Conservation (phyloP, 2,113 vertebrate species). For the mouse (Mus musculus) region GRCm39 chr16:13833501-13834000, state of each 20-base stretch:
- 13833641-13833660: neutral
- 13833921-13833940: neutral
- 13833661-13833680: neutral
- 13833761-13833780: neutral
- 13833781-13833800: neutral
- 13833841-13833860: neutral
- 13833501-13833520: neutral
- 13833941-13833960: slow-evolving; percentile 6
- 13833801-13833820: neutral
- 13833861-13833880: neutral
- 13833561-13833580: neutral
- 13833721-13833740: neutral
- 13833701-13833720: neutral
- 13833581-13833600: neutral
- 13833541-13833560: neutral
- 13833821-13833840: neutral
- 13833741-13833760: neutral
- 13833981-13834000: neutral
- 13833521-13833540: neutral
- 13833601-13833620: neutral
- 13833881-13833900: neutral
- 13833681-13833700: neutral
- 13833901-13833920: neutral
- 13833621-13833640: accelerated
- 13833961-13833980: neutral